Conservation (phyloP, 2,888 invertebrate species). For the Zaprionus bogoriensis region DNA sequence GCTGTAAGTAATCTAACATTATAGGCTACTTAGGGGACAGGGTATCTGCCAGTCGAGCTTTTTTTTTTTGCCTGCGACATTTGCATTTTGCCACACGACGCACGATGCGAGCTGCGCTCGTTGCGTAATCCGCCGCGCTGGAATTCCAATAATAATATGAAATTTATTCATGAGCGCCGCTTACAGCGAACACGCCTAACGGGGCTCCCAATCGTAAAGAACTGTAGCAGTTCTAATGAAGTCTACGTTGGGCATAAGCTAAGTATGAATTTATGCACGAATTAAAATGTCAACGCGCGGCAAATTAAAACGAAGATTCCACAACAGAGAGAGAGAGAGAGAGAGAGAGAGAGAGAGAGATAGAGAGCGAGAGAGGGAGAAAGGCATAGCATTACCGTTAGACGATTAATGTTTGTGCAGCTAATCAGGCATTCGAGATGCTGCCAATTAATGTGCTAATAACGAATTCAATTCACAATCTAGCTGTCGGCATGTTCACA, state of each 20-base stretch:
- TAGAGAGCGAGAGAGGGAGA: neutral
- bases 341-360: neutral
- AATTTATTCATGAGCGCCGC: constrained; percentile 36
- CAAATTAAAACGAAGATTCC: constrained; percentile 8
- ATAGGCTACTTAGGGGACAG: neutral
- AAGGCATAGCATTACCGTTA: neutral
- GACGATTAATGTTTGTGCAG: constrained; percentile 1
- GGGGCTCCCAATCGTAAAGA: constrained; percentile 6
- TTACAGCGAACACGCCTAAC: too few species aligned
- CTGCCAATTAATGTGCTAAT: constrained; percentile 56
- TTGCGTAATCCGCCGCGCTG: constrained; percentile 33
- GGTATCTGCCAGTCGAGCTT: neutral
- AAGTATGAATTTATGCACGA: constrained; percentile 15
- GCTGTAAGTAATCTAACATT: too few species aligned
- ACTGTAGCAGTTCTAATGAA: constrained; percentile 35
- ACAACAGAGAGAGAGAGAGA: neutral
- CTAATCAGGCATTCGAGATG: constrained; percentile 39
- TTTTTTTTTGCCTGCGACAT: constrained; percentile 18
- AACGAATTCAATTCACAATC: constrained; percentile 55
- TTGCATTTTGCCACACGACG: constrained; percentile 35
- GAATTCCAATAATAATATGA: constrained; percentile 15
- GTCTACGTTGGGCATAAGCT: neutral
- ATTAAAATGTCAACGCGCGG: constrained; percentile 52
- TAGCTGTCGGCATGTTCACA: constrained; percentile 47
- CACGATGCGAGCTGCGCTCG: neutral